These are phyloP conservation scores for Dryoscopus gambensis DNA, from an alignment of 2,113 vertebrate genomes.

Conservation along the genomic window DNA sequence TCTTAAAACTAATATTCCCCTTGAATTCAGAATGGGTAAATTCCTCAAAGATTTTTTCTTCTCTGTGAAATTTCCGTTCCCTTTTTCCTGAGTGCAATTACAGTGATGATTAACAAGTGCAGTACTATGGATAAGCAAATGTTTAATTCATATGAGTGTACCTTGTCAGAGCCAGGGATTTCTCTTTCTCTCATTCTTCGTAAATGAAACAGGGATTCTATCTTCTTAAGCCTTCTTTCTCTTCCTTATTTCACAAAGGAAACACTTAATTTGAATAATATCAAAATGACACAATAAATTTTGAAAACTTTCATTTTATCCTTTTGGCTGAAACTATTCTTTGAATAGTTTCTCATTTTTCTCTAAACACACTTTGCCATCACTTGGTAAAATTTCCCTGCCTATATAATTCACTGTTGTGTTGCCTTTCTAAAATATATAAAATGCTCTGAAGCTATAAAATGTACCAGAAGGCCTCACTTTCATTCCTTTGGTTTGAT, in stretches of 20 bases:
- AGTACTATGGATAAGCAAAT: conserved; percentile 3
- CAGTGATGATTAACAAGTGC: neutral
- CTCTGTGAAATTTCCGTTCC: neutral
- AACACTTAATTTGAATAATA: neutral
- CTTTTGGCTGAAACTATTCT: neutral
- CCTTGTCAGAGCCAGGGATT: neutral
- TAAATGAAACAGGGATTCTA: conserved; percentile 18
- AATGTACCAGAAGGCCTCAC: neutral
- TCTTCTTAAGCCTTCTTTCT: conserved; percentile 7
- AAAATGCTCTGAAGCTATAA: neutral
- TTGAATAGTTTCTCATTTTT: neutral
- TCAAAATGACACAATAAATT: neutral
- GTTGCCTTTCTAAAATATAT: neutral
- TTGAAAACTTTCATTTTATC: neutral
- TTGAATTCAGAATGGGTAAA: neutral
- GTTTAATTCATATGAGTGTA: neutral
- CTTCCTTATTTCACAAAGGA: neutral
- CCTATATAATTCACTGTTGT: neutral
- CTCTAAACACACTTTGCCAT: neutral
- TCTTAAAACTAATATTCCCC: neutral
- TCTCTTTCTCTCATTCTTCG: neutral
- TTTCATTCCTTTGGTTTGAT: neutral
- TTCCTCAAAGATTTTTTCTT: neutral
- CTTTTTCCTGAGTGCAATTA: neutral
- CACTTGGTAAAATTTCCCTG: neutral